These are phyloP conservation scores for Antennarius maculatus DNA, from an alignment of 2,797 vertebrate species.

Conservation along the genomic window DNA sequence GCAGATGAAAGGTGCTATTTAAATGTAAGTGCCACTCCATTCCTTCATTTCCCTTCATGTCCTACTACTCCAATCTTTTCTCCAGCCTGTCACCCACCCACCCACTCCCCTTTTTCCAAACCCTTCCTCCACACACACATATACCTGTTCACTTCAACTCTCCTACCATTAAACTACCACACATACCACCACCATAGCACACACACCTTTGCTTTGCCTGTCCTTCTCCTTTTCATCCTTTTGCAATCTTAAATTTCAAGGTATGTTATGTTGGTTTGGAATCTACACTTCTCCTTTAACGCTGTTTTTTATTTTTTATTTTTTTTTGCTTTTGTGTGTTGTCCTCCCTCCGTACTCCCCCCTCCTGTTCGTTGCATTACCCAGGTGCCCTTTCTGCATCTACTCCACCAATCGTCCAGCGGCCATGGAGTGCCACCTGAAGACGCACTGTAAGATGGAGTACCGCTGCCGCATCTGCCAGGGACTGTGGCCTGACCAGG, in stretches of 20 bases:
- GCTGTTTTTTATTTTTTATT: constrained; percentile 44
- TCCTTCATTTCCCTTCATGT: constrained; percentile 87
- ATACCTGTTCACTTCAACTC: constrained; percentile 56
- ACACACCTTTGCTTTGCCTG: constrained; percentile 69
- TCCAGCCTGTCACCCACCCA: constrained; percentile 67
- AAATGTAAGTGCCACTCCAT: constrained; percentile 91
- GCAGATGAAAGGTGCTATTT: constrained; percentile 91
- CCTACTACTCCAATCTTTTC: constrained; percentile 78
- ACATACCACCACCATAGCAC: constrained; percentile 60
- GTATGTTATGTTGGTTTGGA: constrained; percentile 49
- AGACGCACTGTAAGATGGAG: constrained; percentile 99
- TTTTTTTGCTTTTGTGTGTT: constrained; percentile 42
- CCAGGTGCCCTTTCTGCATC: constrained; percentile 98
- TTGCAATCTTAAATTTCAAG: constrained; percentile 58
- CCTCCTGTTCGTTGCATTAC: constrained; percentile 44
- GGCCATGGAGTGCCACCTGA: constrained; percentile 99
- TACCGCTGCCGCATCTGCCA: constrained; percentile 99
- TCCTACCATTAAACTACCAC: constrained; percentile 65
- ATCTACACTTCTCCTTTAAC: constrained; percentile 50
- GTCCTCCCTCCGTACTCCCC: constrained; percentile 32
- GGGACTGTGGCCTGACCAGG: constrained; percentile 94
- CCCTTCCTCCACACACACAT: constrained; percentile 39
- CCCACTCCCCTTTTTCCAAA: neutral
- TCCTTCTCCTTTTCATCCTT: constrained; percentile 74
- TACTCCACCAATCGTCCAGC: constrained; percentile 98